Conservation (phyloP, 1,140 invertebrate genomes). For the Portunus trituberculatus region DNA sequence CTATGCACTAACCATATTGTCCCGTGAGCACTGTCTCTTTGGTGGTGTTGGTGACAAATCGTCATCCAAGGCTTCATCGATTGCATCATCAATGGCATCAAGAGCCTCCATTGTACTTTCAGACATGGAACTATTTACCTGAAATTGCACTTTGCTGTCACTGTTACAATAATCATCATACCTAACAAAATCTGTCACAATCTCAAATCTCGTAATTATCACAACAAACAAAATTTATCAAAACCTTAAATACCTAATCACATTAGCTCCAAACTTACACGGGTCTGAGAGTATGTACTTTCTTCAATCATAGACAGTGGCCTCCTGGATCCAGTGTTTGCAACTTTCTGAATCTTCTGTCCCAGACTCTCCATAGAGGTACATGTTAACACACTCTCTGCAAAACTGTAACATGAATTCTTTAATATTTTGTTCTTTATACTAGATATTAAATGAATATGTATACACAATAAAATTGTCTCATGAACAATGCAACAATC, state of each 20-base stretch:
- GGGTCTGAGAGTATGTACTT: background rate
- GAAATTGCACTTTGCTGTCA: background rate
- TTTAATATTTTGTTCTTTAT: background rate
- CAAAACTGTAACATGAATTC: constrained; percentile 37
- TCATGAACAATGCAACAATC: background rate
- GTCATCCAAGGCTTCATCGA: constrained; percentile 65
- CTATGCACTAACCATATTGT: constrained; percentile 31
- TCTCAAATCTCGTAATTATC: background rate
- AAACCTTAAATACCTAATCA: background rate
- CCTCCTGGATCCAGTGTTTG: background rate
- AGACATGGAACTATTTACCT: constrained; percentile 54
- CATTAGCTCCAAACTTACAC: constrained; percentile 31
- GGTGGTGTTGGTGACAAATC: constrained; percentile 60
- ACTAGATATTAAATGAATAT: background rate
- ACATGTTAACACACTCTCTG: constrained; percentile 68
- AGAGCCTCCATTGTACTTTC: constrained; percentile 70
- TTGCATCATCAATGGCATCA: constrained; percentile 69
- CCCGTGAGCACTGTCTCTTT: constrained; percentile 51
- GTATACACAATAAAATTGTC: background rate
- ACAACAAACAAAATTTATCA: background rate
- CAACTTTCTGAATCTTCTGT: constrained; percentile 56
- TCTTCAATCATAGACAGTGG: constrained; percentile 58
- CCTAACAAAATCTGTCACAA: background rate
- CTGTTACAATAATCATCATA: too few species aligned
- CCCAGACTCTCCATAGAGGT: constrained; percentile 69